Conservation (phyloP, 2,888 invertebrate species). For the Pycnomerus fuliginosus region DNA sequence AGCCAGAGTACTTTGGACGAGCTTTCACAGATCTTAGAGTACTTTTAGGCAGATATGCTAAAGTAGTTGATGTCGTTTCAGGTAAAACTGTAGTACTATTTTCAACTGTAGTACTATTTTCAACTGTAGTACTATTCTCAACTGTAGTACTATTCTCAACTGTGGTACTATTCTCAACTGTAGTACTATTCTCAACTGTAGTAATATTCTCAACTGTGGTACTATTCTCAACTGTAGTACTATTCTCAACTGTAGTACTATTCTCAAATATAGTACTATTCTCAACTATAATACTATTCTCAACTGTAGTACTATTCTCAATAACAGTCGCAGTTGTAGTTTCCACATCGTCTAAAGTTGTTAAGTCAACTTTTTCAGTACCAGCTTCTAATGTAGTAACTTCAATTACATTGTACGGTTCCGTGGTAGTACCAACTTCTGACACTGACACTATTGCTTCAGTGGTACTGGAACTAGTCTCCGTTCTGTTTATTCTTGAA, state of each 20-base stretch:
- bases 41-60: slow-evolving; percentile 26
- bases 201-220: too few relatives aligned
- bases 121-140: slow-evolving; percentile 1
- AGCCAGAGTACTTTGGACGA: slow-evolving; percentile 30
- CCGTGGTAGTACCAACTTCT: slow-evolving; percentile 5
- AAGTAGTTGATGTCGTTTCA: slow-evolving; percentile 22
- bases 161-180: neutral
- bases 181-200: too few relatives aligned
- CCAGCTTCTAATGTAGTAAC: too few relatives aligned
- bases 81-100: neutral
- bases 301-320: too few relatives aligned
- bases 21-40: slow-evolving; percentile 30
- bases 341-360: slow-evolving; percentile 1
- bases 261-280: too few relatives aligned
- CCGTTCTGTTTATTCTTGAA: slow-evolving; percentile 4
- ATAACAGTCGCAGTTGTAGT: neutral
- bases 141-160: neutral
- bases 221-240: too few relatives aligned
- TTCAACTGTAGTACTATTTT: neutral
- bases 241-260: too few relatives aligned
- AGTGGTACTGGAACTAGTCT: neutral
- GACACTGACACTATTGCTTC: too few relatives aligned
- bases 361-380: slow-evolving; percentile 5
- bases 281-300: too few relatives aligned
- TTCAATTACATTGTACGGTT: too few relatives aligned